Evolutionary conservation across 2,797 vertebrate species (phyloP).

Genomic region (Varecia variegata): DNA sequence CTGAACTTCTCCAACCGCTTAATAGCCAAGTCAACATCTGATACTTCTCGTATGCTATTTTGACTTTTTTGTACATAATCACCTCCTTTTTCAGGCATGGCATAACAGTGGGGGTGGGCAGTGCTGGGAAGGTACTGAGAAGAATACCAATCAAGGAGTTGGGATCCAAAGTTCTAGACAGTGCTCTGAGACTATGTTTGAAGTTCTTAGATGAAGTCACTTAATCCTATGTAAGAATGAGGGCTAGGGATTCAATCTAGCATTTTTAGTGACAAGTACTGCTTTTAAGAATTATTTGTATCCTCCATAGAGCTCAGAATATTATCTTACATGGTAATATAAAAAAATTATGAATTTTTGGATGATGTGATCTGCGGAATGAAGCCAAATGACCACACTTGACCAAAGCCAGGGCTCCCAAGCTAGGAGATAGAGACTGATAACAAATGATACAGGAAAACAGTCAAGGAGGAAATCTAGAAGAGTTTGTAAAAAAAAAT

Average conservation of each 20-base stretch:
- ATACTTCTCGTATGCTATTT: background rate
- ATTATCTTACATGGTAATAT: background rate
- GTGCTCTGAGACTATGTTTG: background rate
- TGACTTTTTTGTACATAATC: background rate
- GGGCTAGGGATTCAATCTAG: background rate
- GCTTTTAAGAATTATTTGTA: slow-evolving; percentile 18
- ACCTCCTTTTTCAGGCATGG: background rate
- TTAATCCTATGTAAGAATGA: background rate
- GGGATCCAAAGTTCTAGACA: background rate
- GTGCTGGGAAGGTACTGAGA: background rate
- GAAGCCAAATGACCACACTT: slow-evolving; percentile 20
- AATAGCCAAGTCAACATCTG: background rate
- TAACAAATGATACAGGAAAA: background rate
- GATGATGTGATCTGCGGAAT: slow-evolving; percentile 35
- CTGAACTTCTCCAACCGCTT: background rate
- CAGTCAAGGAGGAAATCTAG: background rate
- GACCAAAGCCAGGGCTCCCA: slow-evolving; percentile 32
- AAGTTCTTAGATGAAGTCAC: background rate
- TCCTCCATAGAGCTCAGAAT: background rate
- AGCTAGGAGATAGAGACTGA: background rate
- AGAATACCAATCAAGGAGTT: background rate
- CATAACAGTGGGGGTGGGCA: background rate
- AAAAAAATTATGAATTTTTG: slow-evolving; percentile 28
- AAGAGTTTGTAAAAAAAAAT: background rate
- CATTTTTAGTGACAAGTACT: background rate